These are phyloP conservation scores for Tetrapedia diversipes DNA, from an alignment of 2,888 invertebrate genomes.

Conservation along the genomic window DNA sequence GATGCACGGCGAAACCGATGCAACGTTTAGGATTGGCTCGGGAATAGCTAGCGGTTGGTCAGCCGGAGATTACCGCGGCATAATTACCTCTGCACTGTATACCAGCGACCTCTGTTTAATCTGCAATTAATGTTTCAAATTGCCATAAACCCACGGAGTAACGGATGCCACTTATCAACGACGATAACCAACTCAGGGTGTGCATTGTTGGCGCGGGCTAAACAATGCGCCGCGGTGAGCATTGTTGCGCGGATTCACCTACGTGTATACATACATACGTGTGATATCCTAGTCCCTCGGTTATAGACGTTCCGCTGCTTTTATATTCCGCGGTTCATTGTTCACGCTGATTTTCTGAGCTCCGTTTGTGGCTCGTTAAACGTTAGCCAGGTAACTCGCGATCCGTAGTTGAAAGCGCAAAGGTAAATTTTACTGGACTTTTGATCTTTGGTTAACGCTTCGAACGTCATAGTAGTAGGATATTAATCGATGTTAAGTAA, in stretches of 20 bases:
- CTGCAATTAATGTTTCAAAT: slow-evolving; percentile 82
- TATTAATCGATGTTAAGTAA: no score
- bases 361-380: background rate
- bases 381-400: no score
- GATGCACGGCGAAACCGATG: slow-evolving; percentile 69
- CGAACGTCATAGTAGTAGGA: no score
- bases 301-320: background rate
- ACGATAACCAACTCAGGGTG: slow-evolving; percentile 70
- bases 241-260: slow-evolving; percentile 36
- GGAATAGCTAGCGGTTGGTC: slow-evolving; percentile 76
- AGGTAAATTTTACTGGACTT: no score
- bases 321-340: background rate
- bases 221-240: slow-evolving; percentile 39
- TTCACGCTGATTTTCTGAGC: background rate
- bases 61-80: slow-evolving; percentile 80
- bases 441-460: no score
- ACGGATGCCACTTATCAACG: slow-evolving; percentile 79
- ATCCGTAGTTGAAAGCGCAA: no score
- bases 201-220: slow-evolving; percentile 43
- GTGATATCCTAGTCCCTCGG: background rate
- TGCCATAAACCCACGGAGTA: slow-evolving; percentile 77
- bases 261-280: no score
- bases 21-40: slow-evolving; percentile 73
- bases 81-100: slow-evolving; percentile 77
- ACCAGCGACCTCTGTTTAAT: slow-evolving; percentile 78